Conservation (phyloP, 2,888 invertebrate genomes). For the Cataglyphis cursor region DNA sequence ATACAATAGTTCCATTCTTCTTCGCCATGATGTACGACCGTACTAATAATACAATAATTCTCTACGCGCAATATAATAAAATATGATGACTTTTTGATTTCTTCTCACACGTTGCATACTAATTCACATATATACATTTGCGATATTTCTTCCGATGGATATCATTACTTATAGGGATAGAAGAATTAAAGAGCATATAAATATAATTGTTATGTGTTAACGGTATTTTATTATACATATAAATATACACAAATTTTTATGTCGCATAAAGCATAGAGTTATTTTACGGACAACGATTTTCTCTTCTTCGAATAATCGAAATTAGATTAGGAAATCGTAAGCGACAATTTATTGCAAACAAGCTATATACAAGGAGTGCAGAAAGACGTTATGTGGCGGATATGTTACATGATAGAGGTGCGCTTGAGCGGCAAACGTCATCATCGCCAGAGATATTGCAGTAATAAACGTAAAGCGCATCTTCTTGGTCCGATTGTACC, state of each 20-base stretch:
- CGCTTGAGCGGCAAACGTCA: conserved; percentile 40
- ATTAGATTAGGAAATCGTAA: background rate
- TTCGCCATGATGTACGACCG: background rate
- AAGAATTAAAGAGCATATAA: background rate
- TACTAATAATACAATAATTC: background rate
- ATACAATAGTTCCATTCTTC: conserved; percentile 22
- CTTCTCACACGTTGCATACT: background rate
- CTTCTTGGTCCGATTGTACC: conserved; percentile 53
- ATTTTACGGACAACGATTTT: background rate
- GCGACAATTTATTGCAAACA: conserved; percentile 7
- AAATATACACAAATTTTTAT: background rate
- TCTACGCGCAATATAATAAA: background rate
- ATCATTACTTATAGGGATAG: background rate
- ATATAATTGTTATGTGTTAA: background rate
- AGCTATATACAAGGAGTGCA: conserved; percentile 9
- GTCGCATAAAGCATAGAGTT: background rate
- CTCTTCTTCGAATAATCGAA: background rate
- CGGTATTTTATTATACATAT: background rate
- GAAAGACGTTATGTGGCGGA: conserved; percentile 4
- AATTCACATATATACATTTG: background rate
- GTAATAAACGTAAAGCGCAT: conserved; percentile 47
- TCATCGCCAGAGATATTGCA: conserved; percentile 51
- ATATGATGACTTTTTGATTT: background rate
- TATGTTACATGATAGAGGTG: conserved; percentile 30
- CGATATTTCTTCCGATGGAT: background rate